A percentile compares a stretch with the other conserved stretches of the same genome.
Evolutionary conservation across 2,797 vertebrate species (phyloP).

Genomic region (Centroberyx gerrardi): DNA sequence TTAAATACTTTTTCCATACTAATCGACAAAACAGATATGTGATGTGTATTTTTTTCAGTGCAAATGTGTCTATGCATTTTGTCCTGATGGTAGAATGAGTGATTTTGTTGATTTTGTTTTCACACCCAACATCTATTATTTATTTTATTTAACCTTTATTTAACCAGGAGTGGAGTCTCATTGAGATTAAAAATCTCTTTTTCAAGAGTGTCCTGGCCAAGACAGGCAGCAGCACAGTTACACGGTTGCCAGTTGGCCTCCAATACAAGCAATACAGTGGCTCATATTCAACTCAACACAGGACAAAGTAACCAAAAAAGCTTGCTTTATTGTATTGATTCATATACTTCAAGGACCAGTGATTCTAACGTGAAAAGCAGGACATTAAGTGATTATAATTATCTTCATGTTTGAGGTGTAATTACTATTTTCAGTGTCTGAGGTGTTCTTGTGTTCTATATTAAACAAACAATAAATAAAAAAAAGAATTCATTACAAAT

Average conservation of each 20-base stretch:
- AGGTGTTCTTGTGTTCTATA: conserved; percentile 61
- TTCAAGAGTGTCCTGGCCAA: too few relatives aligned
- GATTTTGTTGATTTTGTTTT: neutral
- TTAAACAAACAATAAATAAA: conserved; percentile 73
- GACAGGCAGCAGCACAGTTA: too few relatives aligned
- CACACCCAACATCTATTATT: neutral
- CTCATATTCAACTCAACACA: conserved; percentile 3
- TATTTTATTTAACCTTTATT: too few relatives aligned
- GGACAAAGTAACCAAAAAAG: conserved; percentile 43
- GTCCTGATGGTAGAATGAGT: neutral
- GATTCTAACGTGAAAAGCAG: conserved; percentile 74
- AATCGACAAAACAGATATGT: neutral
- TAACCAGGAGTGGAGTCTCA: too few relatives aligned
- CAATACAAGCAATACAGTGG: neutral
- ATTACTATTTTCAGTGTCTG: conserved; percentile 53
- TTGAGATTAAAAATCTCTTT: too few relatives aligned
- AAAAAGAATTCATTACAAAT: conserved; percentile 75
- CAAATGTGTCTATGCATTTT: too few relatives aligned
- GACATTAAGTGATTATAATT: conserved; percentile 65
- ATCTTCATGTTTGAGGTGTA: conserved; percentile 48
- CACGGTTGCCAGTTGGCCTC: too few relatives aligned
- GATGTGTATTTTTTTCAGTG: too few relatives aligned
- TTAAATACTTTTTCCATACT: neutral
- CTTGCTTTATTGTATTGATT: conserved; percentile 73
- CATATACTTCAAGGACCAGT: conserved; percentile 68